phyloP scores from a whole-genome alignment of 2,797 vertebrate genomes.

The Lemur catta region DNA sequence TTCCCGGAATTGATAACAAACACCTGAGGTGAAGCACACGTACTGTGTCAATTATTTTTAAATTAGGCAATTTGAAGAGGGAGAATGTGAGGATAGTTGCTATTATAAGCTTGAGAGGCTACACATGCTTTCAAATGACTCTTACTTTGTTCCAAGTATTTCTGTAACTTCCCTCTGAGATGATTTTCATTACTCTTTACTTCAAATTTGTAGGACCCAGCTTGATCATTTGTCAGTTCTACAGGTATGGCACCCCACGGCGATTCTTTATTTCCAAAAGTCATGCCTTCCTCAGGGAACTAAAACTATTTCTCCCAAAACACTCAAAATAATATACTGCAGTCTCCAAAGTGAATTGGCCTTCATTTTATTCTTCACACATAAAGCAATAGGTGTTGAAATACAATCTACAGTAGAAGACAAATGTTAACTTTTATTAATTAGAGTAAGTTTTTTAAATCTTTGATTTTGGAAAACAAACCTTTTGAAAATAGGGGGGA shows the following conservation, averaged over 20 bases:
- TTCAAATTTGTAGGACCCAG: constrained; percentile 9
- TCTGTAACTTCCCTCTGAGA: not conserved
- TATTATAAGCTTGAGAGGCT: not conserved
- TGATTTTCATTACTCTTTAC: constrained; percentile 4
- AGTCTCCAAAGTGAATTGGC: not conserved
- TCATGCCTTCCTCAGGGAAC: constrained; percentile 30
- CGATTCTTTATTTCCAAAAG: constrained; percentile 61
- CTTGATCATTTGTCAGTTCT: constrained; percentile 12
- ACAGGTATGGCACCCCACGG: not conserved
- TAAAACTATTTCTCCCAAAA: constrained; percentile 1
- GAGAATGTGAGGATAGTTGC: not conserved
- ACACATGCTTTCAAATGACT: not conserved
- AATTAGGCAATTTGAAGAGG: not conserved
- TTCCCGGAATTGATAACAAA: not conserved
- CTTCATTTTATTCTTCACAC: constrained; percentile 18
- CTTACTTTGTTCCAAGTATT: not conserved
- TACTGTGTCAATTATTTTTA: not conserved
- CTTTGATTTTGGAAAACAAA: not conserved
- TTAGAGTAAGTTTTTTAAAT: not conserved
- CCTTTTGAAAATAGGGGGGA: not conserved
- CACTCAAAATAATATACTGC: constrained; percentile 14
- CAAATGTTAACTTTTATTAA: not conserved
- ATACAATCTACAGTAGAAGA: not conserved
- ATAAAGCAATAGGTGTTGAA: constrained; percentile 18
- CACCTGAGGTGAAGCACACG: not conserved